These are phyloP conservation scores for Choristoneura rosaceana DNA, from an alignment of 2,888 invertebrate genomes.

Conservation along the genomic window DNA sequence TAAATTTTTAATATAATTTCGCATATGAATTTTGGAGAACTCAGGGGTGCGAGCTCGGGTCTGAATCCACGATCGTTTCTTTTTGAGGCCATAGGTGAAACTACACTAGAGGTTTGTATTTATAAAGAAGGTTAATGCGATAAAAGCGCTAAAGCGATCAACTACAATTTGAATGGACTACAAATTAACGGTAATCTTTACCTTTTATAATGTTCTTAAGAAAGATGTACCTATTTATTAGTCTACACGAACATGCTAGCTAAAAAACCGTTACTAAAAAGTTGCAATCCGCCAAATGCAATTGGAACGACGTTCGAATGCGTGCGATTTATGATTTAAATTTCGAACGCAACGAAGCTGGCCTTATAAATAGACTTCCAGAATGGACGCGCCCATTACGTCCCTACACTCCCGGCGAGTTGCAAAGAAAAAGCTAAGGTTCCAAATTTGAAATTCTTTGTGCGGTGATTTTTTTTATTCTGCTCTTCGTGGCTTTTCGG, in stretches of 20 bases:
- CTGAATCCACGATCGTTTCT: too few relatives aligned
- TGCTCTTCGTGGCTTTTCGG: constrained; percentile 5
- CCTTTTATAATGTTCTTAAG: too few relatives aligned
- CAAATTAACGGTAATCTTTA: too few relatives aligned
- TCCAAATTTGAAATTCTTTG: constrained; percentile 26
- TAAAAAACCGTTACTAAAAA: constrained; percentile 15
- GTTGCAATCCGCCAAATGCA: constrained; percentile 20
- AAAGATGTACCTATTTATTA: not conserved
- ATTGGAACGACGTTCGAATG: constrained; percentile 36
- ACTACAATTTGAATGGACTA: too few relatives aligned
- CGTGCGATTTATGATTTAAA: constrained; percentile 51
- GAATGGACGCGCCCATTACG: constrained; percentile 31
- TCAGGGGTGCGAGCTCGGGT: too few relatives aligned
- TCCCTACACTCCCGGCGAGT: constrained; percentile 28
- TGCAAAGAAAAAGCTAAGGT: constrained; percentile 25
- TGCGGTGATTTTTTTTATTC: constrained; percentile 21
- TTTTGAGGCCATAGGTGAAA: too few relatives aligned
- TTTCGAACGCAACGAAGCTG: constrained; percentile 33
- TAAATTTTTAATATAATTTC: too few relatives aligned
- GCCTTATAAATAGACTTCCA: constrained; percentile 40
- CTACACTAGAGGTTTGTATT: not conserved
- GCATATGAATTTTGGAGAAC: too few relatives aligned
- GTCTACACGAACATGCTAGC: not conserved
- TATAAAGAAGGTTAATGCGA: too few relatives aligned
- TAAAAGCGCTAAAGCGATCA: too few relatives aligned